Evolutionary conservation across 2,888 invertebrate genomes (phyloP).

Genomic region (Melitaea athalia): DNA sequence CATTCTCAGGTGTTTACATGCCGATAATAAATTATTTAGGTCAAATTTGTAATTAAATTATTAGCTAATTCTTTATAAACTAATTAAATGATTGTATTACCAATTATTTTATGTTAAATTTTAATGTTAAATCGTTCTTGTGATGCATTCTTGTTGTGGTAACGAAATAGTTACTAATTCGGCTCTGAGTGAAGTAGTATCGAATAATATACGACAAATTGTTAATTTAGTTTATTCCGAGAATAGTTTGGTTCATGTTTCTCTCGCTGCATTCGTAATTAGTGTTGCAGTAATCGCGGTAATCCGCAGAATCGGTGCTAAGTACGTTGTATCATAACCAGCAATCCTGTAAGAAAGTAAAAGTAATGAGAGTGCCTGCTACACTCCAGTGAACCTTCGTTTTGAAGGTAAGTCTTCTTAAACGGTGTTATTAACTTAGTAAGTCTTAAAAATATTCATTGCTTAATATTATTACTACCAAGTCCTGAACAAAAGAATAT

Average conservation of each 20-base stretch:
- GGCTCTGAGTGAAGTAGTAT: constrained; percentile 66
- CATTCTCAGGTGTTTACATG: constrained; percentile 70
- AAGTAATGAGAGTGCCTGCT: constrained; percentile 52
- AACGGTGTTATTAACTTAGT: neutral
- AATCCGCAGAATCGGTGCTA: constrained; percentile 42
- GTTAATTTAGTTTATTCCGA: constrained; percentile 58
- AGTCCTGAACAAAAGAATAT: no score
- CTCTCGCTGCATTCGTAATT: constrained; percentile 54
- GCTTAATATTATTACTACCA: neutral
- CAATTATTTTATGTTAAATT: constrained; percentile 39
- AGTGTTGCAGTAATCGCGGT: constrained; percentile 48
- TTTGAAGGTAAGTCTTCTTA: constrained; percentile 51
- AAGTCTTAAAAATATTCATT: neutral
- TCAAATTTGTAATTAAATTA: constrained; percentile 57
- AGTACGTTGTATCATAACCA: constrained; percentile 32
- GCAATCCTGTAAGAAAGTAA: constrained; percentile 48
- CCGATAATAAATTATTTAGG: constrained; percentile 57
- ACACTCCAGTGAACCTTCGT: constrained; percentile 47
- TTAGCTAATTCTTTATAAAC: constrained; percentile 37
- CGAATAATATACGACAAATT: constrained; percentile 62
- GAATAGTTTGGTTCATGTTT: constrained; percentile 53
- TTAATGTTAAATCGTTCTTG: constrained; percentile 50
- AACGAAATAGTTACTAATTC: constrained; percentile 71
- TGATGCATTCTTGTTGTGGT: constrained; percentile 79
- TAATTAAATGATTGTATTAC: constrained; percentile 39